Evolutionary conservation across 2,797 vertebrate species (phyloP).

Genomic region (Kryptopterus vitreolus): DNA sequence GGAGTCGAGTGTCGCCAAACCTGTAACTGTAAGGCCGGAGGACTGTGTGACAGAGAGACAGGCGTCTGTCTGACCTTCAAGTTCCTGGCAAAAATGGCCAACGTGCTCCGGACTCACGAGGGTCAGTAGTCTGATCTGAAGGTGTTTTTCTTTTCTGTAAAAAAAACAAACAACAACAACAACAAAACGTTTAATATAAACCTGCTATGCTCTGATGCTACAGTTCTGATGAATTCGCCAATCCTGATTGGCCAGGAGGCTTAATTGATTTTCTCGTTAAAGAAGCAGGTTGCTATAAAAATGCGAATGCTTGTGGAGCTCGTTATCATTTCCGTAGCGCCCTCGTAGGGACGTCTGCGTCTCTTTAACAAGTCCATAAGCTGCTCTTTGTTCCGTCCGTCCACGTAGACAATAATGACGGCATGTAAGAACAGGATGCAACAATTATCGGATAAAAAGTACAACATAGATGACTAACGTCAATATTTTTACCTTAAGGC

Average conservation of each 20-base stretch:
- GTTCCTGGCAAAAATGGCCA: slow-evolving; percentile 84
- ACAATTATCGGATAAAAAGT: background rate
- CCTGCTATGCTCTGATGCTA: too few relatives aligned
- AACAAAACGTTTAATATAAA: too few relatives aligned
- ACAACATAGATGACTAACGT: background rate
- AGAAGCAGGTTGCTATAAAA: too few relatives aligned
- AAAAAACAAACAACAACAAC: too few relatives aligned
- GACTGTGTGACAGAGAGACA: slow-evolving; percentile 90
- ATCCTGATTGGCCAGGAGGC: background rate
- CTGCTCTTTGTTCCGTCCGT: background rate
- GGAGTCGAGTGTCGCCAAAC: slow-evolving; percentile 89
- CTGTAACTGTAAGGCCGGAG: slow-evolving; percentile 86
- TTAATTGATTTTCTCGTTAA: background rate
- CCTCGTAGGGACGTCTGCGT: background rate
- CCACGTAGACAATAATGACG: background rate
- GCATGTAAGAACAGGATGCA: background rate
- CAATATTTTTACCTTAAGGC: too few relatives aligned
- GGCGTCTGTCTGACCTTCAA: slow-evolving; percentile 89
- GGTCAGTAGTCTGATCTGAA: slow-evolving; percentile 69
- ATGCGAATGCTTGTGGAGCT: too few relatives aligned
- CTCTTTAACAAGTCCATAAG: too few relatives aligned
- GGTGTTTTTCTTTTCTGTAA: too few relatives aligned
- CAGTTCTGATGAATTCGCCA: background rate
- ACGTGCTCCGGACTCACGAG: slow-evolving; percentile 71
- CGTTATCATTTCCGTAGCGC: background rate